Conservation (phyloP, 2,888 invertebrate species). For the Cerceris rybyensis region DNA sequence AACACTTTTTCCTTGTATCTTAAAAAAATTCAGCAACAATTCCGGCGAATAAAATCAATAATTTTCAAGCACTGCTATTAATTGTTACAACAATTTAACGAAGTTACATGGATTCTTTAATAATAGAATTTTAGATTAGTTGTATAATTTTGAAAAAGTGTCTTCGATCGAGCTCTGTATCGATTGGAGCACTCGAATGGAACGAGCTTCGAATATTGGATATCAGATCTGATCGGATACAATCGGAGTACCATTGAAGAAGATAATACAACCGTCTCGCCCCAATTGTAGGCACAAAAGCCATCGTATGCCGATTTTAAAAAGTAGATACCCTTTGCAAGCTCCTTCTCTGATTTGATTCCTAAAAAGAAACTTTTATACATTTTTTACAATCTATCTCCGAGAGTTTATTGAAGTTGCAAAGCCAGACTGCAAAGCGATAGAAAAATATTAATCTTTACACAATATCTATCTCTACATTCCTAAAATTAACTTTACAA, state of each 20-base stretch:
- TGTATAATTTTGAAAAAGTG: not conserved
- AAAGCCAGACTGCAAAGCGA: too few species aligned
- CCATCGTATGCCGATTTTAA: conserved; percentile 1
- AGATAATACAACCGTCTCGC: not conserved
- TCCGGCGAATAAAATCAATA: not conserved
- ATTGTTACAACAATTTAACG: too few species aligned
- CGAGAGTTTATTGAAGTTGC: too few species aligned
- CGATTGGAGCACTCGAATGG: not conserved
- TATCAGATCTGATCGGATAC: conserved; percentile 1
- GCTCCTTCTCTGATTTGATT: too few species aligned
- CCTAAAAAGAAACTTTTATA: too few species aligned
- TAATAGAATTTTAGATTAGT: too few species aligned
- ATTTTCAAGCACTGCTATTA: too few species aligned
- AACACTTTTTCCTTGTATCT: not conserved
- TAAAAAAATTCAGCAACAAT: not conserved
- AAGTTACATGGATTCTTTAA: not conserved
- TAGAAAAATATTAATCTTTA: too few species aligned
- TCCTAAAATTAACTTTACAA: too few species aligned
- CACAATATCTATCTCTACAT: too few species aligned
- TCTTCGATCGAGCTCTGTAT: not conserved
- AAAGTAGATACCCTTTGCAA: not conserved
- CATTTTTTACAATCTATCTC: too few species aligned
- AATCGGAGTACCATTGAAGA: not conserved
- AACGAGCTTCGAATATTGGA: conserved; percentile 3
- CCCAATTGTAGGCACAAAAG: conserved; percentile 2